These are phyloP conservation scores for Diaphora mendica DNA, from an alignment of 2,888 invertebrate species.

Conservation along the genomic window DNA sequence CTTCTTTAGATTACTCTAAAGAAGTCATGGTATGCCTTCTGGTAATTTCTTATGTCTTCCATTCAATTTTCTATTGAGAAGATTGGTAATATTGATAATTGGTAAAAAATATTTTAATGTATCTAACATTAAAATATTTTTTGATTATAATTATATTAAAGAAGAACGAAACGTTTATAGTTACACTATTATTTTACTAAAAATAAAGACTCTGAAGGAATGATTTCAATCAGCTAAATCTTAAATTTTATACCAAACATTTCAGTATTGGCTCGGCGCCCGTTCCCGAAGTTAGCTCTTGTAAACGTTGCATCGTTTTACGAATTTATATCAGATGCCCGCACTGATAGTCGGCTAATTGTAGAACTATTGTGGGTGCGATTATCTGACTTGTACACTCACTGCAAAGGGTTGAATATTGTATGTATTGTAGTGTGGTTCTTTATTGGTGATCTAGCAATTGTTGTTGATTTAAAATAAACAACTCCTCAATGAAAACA, in stretches of 20 bases:
- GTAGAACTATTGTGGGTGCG: conserved; percentile 52
- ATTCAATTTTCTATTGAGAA: not conserved
- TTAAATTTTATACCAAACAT: conserved; percentile 24
- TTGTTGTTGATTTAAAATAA: too few relatives aligned
- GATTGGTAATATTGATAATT: not conserved
- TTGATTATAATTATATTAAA: not conserved
- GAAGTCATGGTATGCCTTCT: too few relatives aligned
- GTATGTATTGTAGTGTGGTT: not conserved
- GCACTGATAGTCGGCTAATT: conserved; percentile 62
- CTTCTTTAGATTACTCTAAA: too few relatives aligned
- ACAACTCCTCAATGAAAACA: too few relatives aligned
- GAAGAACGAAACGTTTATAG: not conserved
- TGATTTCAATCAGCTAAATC: conserved; percentile 15
- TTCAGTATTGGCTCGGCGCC: conserved; percentile 50
- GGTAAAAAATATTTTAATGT: too few relatives aligned
- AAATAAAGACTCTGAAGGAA: too few relatives aligned
- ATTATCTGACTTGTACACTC: conserved; percentile 3
- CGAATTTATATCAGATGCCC: conserved; percentile 62
- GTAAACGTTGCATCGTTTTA: conserved; percentile 64
- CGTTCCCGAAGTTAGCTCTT: conserved; percentile 53
- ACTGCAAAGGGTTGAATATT: not conserved
- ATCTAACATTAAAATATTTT: too few relatives aligned
- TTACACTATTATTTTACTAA: not conserved
- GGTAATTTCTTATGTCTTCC: not conserved
- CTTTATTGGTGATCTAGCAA: not conserved